Evolutionary conservation across 23 tunicate species (phyloP).

Genomic region (Clavelina lepadiformis): DNA sequence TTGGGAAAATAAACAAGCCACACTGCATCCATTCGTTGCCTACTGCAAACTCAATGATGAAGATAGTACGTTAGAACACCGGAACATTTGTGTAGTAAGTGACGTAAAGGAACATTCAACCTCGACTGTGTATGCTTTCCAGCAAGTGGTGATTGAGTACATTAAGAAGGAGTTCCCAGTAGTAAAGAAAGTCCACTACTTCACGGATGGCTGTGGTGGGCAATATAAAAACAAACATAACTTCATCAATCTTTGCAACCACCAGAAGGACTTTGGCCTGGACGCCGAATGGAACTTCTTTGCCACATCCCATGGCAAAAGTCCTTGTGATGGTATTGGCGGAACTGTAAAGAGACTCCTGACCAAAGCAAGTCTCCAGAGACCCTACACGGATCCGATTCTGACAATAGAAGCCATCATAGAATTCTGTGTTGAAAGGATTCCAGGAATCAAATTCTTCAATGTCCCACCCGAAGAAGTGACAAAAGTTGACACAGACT

Average conservation of each 20-base stretch:
- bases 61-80: conserved; percentile 6
- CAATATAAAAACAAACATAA: conserved; percentile 15
- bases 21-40: conserved; percentile 1
- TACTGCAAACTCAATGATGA: conserved; percentile 7
- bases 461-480: conserved; percentile 14
- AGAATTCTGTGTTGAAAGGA: neutral
- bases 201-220: neutral
- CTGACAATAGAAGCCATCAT: conserved; percentile 16
- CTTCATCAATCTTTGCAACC: conserved; percentile 14
- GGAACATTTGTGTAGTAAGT: conserved; percentile 2
- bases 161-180: neutral
- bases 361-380: conserved; percentile 12
- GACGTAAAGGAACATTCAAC: conserved; percentile 10
- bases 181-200: conserved; percentile 1
- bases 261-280: conserved; percentile 5
- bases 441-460: conserved; percentile 5
- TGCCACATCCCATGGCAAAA: conserved; percentile 27
- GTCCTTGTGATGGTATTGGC: conserved; percentile 17
- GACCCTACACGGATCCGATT: conserved; percentile 18
- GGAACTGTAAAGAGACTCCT: conserved; percentile 17
- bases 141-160: conserved; percentile 14
- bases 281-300: conserved; percentile 21
- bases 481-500: neutral
- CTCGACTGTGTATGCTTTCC: conserved; percentile 10
- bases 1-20: conserved; percentile 10